Conservation (phyloP, 1,140 invertebrate genomes). For the Aphaenogaster rudis region DNA sequence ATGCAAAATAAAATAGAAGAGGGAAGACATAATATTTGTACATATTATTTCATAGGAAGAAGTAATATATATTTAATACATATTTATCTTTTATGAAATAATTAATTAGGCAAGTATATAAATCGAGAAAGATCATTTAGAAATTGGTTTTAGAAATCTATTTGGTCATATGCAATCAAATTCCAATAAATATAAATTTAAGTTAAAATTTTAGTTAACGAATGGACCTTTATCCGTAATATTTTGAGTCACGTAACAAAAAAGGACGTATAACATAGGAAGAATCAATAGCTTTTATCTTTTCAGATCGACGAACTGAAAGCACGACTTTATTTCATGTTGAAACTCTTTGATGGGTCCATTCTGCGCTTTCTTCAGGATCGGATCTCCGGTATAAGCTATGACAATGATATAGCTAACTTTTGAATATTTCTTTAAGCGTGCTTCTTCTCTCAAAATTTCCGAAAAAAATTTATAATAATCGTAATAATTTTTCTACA, state of each 20-base stretch:
- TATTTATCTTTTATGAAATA: background rate
- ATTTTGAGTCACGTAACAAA: conserved; percentile 22
- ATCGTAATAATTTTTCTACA: background rate
- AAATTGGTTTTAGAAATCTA: background rate
- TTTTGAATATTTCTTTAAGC: conserved; percentile 4
- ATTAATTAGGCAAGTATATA: background rate
- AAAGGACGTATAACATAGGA: background rate
- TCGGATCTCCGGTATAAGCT: background rate
- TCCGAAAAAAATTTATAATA: background rate
- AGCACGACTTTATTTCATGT: conserved; percentile 38
- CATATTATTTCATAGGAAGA: too few species aligned
- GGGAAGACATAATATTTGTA: background rate
- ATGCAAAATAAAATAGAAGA: background rate
- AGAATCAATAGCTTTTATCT: conserved; percentile 45
- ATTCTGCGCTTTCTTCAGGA: background rate
- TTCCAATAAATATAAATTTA: background rate
- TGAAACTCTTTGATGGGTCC: conserved; percentile 39
- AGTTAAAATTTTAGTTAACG: background rate
- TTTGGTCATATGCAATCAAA: background rate
- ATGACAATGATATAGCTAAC: background rate
- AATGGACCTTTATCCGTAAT: background rate
- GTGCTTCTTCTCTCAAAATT: background rate
- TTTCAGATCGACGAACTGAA: conserved; percentile 10
- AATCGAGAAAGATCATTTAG: background rate
- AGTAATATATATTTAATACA: background rate